Base-by-base conservation (phyloP, 2,113 vertebrate genomes). In the Petrocephalus zakoni region DNA sequence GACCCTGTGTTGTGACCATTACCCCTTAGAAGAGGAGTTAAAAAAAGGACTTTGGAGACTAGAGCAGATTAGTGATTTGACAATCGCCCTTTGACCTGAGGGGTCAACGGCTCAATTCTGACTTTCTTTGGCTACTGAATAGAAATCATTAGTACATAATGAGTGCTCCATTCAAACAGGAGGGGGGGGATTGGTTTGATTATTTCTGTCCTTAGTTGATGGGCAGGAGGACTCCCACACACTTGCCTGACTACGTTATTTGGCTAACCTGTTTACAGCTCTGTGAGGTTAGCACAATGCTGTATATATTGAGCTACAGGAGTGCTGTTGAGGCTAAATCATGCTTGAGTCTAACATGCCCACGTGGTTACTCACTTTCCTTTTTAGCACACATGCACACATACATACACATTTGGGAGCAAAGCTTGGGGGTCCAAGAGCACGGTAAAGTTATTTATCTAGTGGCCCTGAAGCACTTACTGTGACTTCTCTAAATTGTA, bases 111-210 rank as follows among this genome's bases (percentile, higher is more conserved):
- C 75, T 88, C 86, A 87, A 89, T 89, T 89, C 88, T 85, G 89
- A 29, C 29, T 89, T 87, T 90, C 78, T 83, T 53, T 89, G 87
- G 47, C 47, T 89, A 92, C 92, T 93, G 93, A 94, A 90, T 89
- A 90, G 84, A 92, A 90, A 90, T 93, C 93, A 90, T 93, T 92
- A 91, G 91, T 83, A 53, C 75, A 52, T 78, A 82, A 88, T 87
- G 61, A 49, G 15, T 86, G 53, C 61, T 61, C 72, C 61, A 29
- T 84, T 87, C 89, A 47, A 87, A 89, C 90, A 90, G 91, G 88
- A 87, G 89, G 85, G 64, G 75, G 87, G 84, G 87, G 53, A 53
- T 34, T 46, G 78, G 21, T 51, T 81, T 56, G 51, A 87, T 82
- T 90, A 78, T 89, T 84, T 88, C 75, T 25, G 47, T 21, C 78